Base-by-base conservation (phyloP, 2,113 vertebrate species). In the Rattus norvegicus region DNA sequence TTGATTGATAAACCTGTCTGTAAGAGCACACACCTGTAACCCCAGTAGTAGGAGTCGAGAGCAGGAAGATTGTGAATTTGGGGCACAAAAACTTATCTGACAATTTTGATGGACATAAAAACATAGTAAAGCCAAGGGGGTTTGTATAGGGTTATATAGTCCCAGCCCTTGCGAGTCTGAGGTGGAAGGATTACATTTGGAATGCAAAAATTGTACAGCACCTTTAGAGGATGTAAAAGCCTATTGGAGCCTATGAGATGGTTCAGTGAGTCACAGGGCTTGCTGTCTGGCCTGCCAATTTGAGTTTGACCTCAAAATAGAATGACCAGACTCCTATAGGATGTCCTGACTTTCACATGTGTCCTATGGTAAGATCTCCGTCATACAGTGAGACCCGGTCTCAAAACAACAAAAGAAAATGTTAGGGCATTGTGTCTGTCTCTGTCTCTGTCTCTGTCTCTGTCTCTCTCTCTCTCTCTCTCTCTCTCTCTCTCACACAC, bases 81-180 rank as follows among this genome's bases (percentile, higher is more conserved):
- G 28, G 61, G 28, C 28, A 76, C 43, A 47, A 47, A 76, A 47
- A 76, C 73, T 2, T 26, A 9, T 14, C 49, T 7, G 76, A 75
- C 26, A 92, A 83, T 26, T 94, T 92, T 85, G 70, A 39, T 84
- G 22, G 47, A 59, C 17, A 59, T 77, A 86, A 93, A 12, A 88
- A 52, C 17, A 84, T 59, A 73, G 36, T 85, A 7, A 61, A 52
- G 14, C 47, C 76, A 49, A 76, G 24, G 73, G 73, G 39, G 10
- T 11, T 14, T 24, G 28, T 10, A 54, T 49, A 52, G 13, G 76
- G 12, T 33, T 54, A 33, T 69, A 16, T 59, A n/a, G 39, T 13
- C 79, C 79, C 54, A 79, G 76, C 14, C 30, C 14, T 19, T 59
- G 79, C 10, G 36, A 39, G 54, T 56, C 33, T 59, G 52, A 83